Evolutionary conservation across 1,140 invertebrate genomes (phyloP), one percentile per base, ranked within the genome.

Genomic region (Latrodectus geometricus): DNA sequence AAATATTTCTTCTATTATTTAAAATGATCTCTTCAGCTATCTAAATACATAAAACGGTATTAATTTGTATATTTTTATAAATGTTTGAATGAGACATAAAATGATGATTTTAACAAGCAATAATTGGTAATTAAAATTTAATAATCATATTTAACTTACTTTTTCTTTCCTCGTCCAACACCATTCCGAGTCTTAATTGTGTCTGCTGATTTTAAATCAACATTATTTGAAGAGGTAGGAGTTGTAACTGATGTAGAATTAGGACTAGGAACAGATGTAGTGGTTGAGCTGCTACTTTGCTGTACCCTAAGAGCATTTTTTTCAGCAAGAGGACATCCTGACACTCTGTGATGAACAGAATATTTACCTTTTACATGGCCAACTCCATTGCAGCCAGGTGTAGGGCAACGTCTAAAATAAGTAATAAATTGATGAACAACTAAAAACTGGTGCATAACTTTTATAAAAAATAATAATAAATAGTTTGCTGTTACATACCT

Each of bases 301-400:
- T 86, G 85, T 14, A 52, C 50, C 49, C 70, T 69, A 17, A 77
- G 15, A 15, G 83, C 83, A 85, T 87, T 87, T 49, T 80, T 86
- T 73, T 88, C 83, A 23, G 88, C 88, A n/a, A 89, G 50, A 52
- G 88, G 88, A 49, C 88, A 89, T 52, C 88, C 88, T n/a, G 88
- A 88, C 52, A 88, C 88, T 56, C 88, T 91, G 72, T 91, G 89
- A 84, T 92, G 91, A n/a, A 91, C 91, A 14, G 90, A 89, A 84
- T 91, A 92, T 88, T 92, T 92, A 61, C 91, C 91, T 61, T 91
- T 91, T 65, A 92, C 89, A 89, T 92, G 92, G 23, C 92, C 92
- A 50, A 90, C 90, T 14, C 92, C 92, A 88, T 92, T 91, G 89
- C 92, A 92, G 75, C 91, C 91, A 77, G 90, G 90, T 9, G 91